A percentile compares a stretch with the other conserved stretches of the same genome.
These are phyloP conservation scores for Caenorhabditis auriculariae DNA, from an alignment of 2,888 invertebrate species.

Conservation along the genomic window DNA sequence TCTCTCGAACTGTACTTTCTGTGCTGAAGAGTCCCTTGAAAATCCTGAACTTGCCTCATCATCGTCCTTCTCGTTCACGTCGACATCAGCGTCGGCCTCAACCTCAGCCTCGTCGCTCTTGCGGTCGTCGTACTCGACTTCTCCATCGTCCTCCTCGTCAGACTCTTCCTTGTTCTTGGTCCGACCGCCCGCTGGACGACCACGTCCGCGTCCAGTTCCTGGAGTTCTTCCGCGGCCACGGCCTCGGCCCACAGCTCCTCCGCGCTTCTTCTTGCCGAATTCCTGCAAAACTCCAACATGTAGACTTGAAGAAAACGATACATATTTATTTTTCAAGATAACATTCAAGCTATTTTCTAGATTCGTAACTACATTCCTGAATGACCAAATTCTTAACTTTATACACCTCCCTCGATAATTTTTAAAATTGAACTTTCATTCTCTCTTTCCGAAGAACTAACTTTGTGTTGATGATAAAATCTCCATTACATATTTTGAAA, in stretches of 20 bases:
- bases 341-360: background rate
- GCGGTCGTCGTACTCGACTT: constrained; percentile 37
- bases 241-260: background rate
- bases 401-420: no score
- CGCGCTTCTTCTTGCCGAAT: constrained; percentile 35
- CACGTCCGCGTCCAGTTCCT: constrained; percentile 1
- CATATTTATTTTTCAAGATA: background rate
- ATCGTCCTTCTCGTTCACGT: no score
- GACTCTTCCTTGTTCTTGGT: constrained; percentile 35
- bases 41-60: no score
- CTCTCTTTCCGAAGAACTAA: no score
- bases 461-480: no score
- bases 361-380: no score
- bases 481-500: no score
- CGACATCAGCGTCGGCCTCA: constrained; percentile 16
- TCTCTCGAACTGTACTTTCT: background rate
- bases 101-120: constrained; percentile 36
- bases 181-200: constrained; percentile 6
- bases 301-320: background rate
- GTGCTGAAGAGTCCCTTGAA: background rate
- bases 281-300: constrained; percentile 11
- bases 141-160: constrained; percentile 45
- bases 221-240: constrained; percentile 16
- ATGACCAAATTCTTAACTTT: no score
- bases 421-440: no score